These are phyloP conservation scores for Dryococelus australis DNA, from an alignment of 2,888 invertebrate genomes.

Conservation along the genomic window DNA sequence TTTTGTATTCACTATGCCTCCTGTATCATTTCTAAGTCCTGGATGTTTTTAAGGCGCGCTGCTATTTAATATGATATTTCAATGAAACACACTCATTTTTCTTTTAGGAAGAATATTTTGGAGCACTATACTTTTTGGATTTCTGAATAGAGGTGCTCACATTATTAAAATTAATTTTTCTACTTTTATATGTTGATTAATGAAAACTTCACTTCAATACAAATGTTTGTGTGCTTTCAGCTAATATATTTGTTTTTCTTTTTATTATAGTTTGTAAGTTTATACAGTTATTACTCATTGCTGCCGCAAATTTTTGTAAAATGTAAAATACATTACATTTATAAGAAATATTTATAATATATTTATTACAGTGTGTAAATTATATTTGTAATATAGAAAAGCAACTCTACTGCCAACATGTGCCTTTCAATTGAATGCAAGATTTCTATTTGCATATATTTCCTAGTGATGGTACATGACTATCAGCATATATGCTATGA, in stretches of 20 bases:
- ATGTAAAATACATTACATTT: not conserved
- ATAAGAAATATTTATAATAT: constrained; percentile 23
- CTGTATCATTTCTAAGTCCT: too few species aligned
- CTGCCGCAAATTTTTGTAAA: not conserved
- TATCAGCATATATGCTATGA: not conserved
- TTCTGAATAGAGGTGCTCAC: not conserved
- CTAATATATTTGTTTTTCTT: not conserved
- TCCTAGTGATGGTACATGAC: constrained; percentile 1
- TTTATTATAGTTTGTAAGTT: not conserved
- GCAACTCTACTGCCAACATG: constrained; percentile 30
- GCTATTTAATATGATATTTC: too few species aligned
- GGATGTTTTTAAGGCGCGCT: too few species aligned
- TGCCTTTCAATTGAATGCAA: constrained; percentile 11
- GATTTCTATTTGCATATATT: not conserved
- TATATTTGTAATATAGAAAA: not conserved
- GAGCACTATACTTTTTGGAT: not conserved
- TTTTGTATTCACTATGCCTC: too few species aligned
- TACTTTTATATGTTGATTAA: not conserved
- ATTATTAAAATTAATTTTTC: not conserved
- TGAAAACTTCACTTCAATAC: not conserved
- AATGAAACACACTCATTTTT: not conserved
- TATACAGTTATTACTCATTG: not conserved
- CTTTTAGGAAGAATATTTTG: not conserved
- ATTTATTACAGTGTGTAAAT: constrained; percentile 18
- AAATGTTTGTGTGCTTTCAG: not conserved